Percentiles rank a stretch among this genome's conserved stretches.
These are phyloP conservation scores for Paracanthobrama guichenoti DNA, from an alignment of 2,113 vertebrate genomes.

Conservation along the genomic window DNA sequence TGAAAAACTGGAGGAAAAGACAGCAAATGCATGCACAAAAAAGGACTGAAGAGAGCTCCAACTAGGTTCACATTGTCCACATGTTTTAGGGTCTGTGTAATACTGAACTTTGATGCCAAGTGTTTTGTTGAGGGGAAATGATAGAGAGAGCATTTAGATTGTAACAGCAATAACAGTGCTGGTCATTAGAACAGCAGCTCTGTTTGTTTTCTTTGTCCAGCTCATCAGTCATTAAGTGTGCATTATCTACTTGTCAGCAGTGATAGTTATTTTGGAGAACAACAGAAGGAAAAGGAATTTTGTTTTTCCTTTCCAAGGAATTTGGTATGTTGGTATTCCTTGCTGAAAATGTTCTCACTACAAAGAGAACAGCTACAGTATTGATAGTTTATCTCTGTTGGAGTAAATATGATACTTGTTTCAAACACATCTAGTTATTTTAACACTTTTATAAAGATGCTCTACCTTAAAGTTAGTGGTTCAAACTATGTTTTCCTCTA, in stretches of 20 bases:
- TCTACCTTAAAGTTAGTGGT: neutral
- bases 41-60: constrained; percentile 48
- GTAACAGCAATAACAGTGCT: constrained; percentile 51
- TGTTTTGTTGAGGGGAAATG: constrained; percentile 35
- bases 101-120: constrained; percentile 59
- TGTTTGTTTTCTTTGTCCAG: constrained; percentile 45
- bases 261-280: constrained; percentile 42
- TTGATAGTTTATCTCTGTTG: constrained; percentile 13
- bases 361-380: constrained; percentile 26
- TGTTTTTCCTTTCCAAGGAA: neutral
- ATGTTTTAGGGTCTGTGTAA: constrained; percentile 67
- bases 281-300: constrained; percentile 21
- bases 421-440: neutral
- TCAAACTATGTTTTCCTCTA: neutral
- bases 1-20: neutral
- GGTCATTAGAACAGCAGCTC: constrained; percentile 59
- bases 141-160: constrained; percentile 40
- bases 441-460: neutral
- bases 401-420: neutral
- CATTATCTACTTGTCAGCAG: constrained; percentile 34
- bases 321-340: no score
- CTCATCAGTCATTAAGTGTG: constrained; percentile 25
- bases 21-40: constrained; percentile 56
- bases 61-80: constrained; percentile 39
- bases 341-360: neutral